Evolutionary conservation across 2,797 vertebrate genomes (phyloP).

Genomic region (Distichodus sexfasciatus): DNA sequence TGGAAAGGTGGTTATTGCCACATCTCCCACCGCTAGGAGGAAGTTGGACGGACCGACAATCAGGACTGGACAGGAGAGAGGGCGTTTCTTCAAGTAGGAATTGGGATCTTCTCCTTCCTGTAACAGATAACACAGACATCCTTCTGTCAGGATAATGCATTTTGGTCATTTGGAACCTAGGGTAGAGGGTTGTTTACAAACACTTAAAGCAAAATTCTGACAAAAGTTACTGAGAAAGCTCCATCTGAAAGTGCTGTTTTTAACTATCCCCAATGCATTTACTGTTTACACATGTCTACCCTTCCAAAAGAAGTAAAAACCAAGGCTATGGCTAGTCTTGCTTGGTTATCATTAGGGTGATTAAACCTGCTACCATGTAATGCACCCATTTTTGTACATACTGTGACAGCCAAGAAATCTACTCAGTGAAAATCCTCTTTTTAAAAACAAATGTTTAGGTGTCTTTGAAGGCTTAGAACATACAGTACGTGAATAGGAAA

Average conservation of each 20-base stretch:
- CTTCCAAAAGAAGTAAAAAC: too few relatives aligned
- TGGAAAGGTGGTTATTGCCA: conserved; percentile 28
- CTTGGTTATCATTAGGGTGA: too few relatives aligned
- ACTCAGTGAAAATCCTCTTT: conserved; percentile 16
- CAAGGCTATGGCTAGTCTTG: too few relatives aligned
- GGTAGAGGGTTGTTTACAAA: too few relatives aligned
- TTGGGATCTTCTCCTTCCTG: conserved; percentile 43
- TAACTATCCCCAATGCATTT: conserved; percentile 3
- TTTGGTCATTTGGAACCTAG: too few relatives aligned
- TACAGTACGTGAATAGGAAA: not conserved
- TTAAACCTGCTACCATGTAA: too few relatives aligned
- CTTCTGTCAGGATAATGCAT: conserved; percentile 20
- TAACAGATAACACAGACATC: conserved; percentile 39
- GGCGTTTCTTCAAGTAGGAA: conserved; percentile 41
- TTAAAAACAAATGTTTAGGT: conserved; percentile 12
- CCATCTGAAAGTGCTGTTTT: conserved; percentile 8
- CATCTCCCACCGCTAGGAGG: conserved; percentile 27
- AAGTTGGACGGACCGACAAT: conserved; percentile 29
- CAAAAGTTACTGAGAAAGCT: not conserved
- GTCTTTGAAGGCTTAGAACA: conserved; percentile 18
- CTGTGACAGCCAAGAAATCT: conserved; percentile 15
- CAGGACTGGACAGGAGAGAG: conserved; percentile 39
- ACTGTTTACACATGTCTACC: conserved; percentile 17
- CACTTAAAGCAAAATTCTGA: not conserved
- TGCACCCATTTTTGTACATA: too few relatives aligned